Evolutionary conservation across 2,113 vertebrate species (phyloP).

Genomic region (Anoplopoma fimbria): DNA sequence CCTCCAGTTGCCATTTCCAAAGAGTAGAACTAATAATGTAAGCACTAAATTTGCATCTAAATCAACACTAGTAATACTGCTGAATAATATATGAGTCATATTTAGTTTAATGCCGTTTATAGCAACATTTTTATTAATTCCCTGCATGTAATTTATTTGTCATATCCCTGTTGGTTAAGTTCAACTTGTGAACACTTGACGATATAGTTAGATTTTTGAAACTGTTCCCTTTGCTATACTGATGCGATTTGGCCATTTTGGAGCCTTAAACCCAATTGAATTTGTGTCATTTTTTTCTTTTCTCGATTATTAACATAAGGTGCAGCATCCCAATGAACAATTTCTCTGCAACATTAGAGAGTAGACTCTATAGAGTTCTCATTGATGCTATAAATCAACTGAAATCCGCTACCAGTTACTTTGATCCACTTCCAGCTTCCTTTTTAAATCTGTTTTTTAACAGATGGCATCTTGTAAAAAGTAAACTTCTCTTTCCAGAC

Average conservation of each 20-base stretch:
- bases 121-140: not conserved
- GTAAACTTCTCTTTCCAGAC: not conserved
- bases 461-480: not conserved
- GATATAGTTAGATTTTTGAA: not conserved
- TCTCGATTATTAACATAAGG: too few relatives aligned
- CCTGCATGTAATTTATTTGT: not conserved
- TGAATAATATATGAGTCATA: not conserved
- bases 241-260: not conserved
- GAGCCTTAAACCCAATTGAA: not conserved
- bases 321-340: not conserved
- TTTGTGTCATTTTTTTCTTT: not conserved
- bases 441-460: not conserved
- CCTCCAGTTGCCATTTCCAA: not conserved
- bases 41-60: not conserved
- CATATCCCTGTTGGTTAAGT: not conserved
- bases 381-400: too few relatives aligned
- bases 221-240: not conserved
- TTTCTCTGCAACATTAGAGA: too few relatives aligned
- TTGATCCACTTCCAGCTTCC: not conserved
- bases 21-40: not conserved
- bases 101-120: not conserved
- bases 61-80: not conserved
- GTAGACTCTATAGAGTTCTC: too few relatives aligned
- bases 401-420: too few relatives aligned
- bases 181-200: conserved; percentile 1